Evolutionary conservation across 2,113 vertebrate genomes (phyloP), one percentile per base, ranked within the genome.

Genomic region (Notarius quadriscutis): DNA sequence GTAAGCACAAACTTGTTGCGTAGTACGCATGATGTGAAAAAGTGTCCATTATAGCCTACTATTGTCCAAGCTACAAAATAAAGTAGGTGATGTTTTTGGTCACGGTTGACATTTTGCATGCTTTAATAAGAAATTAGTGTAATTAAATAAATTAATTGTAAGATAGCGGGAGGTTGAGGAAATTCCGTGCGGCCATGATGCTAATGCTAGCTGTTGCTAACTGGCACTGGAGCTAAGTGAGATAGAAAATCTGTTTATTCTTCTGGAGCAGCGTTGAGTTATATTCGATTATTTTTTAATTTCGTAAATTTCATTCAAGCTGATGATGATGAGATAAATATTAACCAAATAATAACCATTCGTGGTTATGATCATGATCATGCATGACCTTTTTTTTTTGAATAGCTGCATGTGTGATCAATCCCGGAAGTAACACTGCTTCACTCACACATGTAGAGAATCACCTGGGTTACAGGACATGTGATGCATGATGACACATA

Each of bases 1-100:
- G 94, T 95, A 92, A 93, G 89, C 84, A 65, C 72, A 84, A 7
- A 58, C 22, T 74, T 84, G 4, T 9, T 2, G 55, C 81, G 93
- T 95, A 89, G 91, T 91, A 88, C 91, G 81, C 90, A 91, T 93
- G 91, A 87, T 87, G 87, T 86, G 90, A 86, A 75, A 87, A 92
- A 87, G 91, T 20, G 89, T 84, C 75, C 85, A 80, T 91, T 90
- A 88, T 89, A 82, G 90, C 90, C 89, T 89, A 89, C 84, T 62
- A 81, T 92, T 90, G 87, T 91, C 55, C 89, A 81, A 55, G 75
- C 87, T 86, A 89, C 86, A 92, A 60, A 91, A 89, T 86, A 93
- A 89, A 95, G 95, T 95, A 92, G 95, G 95, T 96, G 83, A 18
- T 63, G 8, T n/a, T 80, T 85, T 91, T 84, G 30, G 62, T 77